phyloP scores from a whole-genome alignment of 2,113 vertebrate species.

The Chamaetylas fuelleborni region DNA sequence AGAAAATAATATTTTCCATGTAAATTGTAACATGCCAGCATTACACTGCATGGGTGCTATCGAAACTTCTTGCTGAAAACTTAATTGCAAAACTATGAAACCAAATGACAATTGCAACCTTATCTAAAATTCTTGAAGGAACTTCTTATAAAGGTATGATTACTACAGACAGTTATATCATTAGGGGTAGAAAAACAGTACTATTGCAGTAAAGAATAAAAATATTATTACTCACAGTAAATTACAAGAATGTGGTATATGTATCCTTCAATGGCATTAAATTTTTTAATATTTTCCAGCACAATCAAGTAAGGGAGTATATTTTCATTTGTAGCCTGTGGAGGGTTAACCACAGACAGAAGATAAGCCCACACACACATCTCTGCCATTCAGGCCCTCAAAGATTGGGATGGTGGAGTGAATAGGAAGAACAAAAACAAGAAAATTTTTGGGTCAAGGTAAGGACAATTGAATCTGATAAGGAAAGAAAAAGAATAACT shows the following conservation, averaged over 20 bases:
- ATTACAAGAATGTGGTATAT: accelerated
- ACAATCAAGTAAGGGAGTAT: not conserved
- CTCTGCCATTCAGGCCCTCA: not conserved
- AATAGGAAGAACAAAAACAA: not conserved
- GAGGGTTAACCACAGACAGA: not conserved
- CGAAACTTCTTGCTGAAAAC: not conserved
- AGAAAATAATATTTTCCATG: not conserved
- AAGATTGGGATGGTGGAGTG: not conserved
- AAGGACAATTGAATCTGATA: not conserved
- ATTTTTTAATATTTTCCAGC: not conserved
- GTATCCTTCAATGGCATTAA: not conserved
- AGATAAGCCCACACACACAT: not conserved
- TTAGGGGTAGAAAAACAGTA: not conserved
- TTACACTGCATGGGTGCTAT: not conserved
- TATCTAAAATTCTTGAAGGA: not conserved
- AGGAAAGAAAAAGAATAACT: not conserved
- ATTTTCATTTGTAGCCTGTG: not conserved
- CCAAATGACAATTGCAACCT: not conserved
- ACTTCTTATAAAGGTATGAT: not conserved
- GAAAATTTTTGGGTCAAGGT: not conserved
- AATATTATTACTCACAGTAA: not conserved
- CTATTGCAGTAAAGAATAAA: not conserved
- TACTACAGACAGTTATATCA: not conserved
- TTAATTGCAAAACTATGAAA: not conserved
- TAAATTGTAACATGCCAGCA: not conserved